A percentile compares a stretch with the other conserved stretches of the same genome.
These are phyloP conservation scores for Gobio occitaniae DNA, from an alignment of 2,797 vertebrate genomes.

Conservation along the genomic window DNA sequence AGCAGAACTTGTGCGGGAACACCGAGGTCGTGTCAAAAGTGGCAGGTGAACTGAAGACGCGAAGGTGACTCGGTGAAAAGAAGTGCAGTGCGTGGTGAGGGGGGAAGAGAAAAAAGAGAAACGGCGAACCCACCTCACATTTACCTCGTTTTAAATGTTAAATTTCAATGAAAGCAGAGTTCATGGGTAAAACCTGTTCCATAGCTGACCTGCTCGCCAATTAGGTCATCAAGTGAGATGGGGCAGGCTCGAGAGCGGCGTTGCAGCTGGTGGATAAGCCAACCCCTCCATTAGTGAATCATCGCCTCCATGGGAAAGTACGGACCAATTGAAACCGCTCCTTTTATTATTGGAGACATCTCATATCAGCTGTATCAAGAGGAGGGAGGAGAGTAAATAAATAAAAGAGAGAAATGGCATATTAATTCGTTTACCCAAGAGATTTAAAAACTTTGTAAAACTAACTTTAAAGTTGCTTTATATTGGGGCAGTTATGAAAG, in stretches of 20 bases:
- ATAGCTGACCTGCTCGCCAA: slow-evolving; percentile 72
- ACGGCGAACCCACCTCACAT: slow-evolving; percentile 79
- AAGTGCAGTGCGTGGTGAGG: slow-evolving; percentile 75
- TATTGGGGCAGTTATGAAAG: neutral
- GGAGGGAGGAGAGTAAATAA: slow-evolving; percentile 9
- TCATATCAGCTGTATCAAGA: slow-evolving; percentile 4
- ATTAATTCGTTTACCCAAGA: neutral
- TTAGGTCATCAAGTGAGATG: slow-evolving; percentile 83
- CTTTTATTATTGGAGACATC: slow-evolving; percentile 40
- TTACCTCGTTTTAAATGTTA: slow-evolving; percentile 68
- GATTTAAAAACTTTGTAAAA: slow-evolving; percentile 9
- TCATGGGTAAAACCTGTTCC: slow-evolving; percentile 53
- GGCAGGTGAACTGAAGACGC: slow-evolving; percentile 56
- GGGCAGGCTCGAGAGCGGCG: slow-evolving; percentile 67
- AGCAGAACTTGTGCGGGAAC: slow-evolving; percentile 72
- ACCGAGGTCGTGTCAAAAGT: slow-evolving; percentile 69
- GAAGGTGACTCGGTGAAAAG: slow-evolving; percentile 56
- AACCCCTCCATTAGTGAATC: slow-evolving; percentile 67
- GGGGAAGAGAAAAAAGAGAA: slow-evolving; percentile 74
- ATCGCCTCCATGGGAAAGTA: slow-evolving; percentile 63
- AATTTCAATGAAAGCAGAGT: slow-evolving; percentile 30
- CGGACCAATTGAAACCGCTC: slow-evolving; percentile 42
- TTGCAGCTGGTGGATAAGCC: slow-evolving; percentile 80
- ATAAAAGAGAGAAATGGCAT: neutral
- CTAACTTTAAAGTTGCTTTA: neutral